These are phyloP conservation scores for Masticophis lateralis DNA, from an alignment of 2,797 vertebrate species.

Conservation along the genomic window DNA sequence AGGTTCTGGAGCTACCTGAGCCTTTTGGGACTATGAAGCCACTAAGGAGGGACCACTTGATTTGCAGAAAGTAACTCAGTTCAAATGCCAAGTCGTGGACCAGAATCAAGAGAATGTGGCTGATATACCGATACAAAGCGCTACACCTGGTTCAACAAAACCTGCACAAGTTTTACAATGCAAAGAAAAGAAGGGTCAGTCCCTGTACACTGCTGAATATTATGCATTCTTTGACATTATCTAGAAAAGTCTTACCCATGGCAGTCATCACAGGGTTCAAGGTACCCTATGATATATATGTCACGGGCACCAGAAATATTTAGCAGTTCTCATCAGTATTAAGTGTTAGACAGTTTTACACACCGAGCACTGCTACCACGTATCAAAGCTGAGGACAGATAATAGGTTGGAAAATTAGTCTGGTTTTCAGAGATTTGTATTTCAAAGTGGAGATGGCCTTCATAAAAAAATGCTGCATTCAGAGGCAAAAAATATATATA, in stretches of 20 bases:
- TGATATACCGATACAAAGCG: not conserved
- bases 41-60: not conserved
- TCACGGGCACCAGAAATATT: not conserved
- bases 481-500: not conserved
- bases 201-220: not conserved
- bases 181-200: not conserved
- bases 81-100: not conserved
- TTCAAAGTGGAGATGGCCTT: not conserved
- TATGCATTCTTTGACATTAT: not conserved
- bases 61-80: not conserved
- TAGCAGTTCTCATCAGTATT: not conserved
- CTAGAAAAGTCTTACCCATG: not conserved
- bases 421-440: not conserved
- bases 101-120: not conserved
- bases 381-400: not conserved
- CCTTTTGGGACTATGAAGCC: not conserved
- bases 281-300: not conserved
- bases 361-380: not conserved
- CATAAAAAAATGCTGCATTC: not conserved
- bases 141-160: not conserved
- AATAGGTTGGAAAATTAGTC: not conserved
- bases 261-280: too few species aligned
- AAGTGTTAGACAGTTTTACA: not conserved
- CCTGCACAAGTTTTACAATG: not conserved
- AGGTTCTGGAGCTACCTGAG: not conserved